Evolutionary conservation across 2,797 vertebrate genomes (phyloP), one percentile per base, ranked within the genome.

Genomic region (Epinephelus coioides): DNA sequence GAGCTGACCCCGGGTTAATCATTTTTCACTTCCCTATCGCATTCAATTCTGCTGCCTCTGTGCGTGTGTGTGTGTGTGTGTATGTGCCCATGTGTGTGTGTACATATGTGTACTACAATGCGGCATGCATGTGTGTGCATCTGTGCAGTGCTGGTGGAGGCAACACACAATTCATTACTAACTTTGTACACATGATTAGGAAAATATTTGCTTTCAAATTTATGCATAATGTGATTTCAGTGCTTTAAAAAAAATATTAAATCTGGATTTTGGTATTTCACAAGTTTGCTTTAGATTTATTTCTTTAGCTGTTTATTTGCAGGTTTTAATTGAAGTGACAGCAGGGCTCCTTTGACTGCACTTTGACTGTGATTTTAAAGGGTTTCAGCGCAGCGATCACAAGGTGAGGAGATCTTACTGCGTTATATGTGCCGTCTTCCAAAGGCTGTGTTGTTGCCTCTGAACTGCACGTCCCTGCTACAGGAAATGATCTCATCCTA

Each of bases 1-100:
- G 95, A 96, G 95, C 95, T 96, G 95, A 96, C 95, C 95, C 92
- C 81, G 88, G 96, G 95, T 95, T 96, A 96, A 96, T 96, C 95
- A 96, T 95, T 96, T 96, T 95, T 96, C 94, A 96, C 95, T 96
- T 96, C 95, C 94, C 95, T 96, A 95, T 96, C 95, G 92, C 94
- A 96, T 96, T 96, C 95, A 95, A 94, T 96, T 95, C 94, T 92
- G 92, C 93, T 85, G 94, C 89, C 83, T 84, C 64, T 71, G 81
- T 78, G 84, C 25, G 75, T 40, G 84, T 18, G 82, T 65, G 86
- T 70, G 73, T 56, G 62, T 70, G 69, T 69, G 78, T 18, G 84
- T 18, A 83, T 69, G 70, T 73, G 73, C 73, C 68, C 66, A 62
- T 67, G 79, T 18, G 65, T 55, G 59, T 38, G 76, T 72, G 70